Percentiles rank a stretch among this genome's conserved stretches.
Conservation (phyloP, 2,888 invertebrate genomes). For the Diachrysia chrysitis region DNA sequence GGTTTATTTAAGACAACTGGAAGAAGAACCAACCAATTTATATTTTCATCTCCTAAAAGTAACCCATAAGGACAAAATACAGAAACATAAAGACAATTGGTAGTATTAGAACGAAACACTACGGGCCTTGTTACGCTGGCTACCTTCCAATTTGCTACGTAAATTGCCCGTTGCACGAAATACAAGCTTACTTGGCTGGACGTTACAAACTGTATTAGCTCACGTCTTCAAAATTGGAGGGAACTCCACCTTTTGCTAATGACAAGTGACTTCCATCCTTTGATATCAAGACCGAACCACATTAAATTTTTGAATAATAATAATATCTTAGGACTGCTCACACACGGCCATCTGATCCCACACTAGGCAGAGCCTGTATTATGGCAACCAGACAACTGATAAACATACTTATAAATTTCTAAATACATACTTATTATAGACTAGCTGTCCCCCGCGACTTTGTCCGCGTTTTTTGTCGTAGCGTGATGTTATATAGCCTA, state of each 20-base stretch:
- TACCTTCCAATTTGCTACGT: conserved; percentile 63
- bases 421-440: too few relatives aligned
- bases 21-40: not conserved
- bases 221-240: conserved; percentile 26
- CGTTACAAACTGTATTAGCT: conserved; percentile 28
- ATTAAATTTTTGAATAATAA: not conserved
- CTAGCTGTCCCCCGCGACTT: too few relatives aligned
- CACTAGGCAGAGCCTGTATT: too few relatives aligned
- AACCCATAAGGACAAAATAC: conserved; percentile 37
- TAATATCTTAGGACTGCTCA: too few relatives aligned
- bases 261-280: not conserved
- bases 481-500: too few relatives aligned
- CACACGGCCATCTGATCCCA: too few relatives aligned
- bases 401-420: too few relatives aligned
- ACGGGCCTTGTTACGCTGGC: conserved; percentile 71
- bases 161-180: conserved; percentile 53
- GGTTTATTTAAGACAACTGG: not conserved
- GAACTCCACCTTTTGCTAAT: not conserved
- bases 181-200: conserved; percentile 40
- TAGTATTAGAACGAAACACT: conserved; percentile 48
- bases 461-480: too few relatives aligned
- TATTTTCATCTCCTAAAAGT: conserved; percentile 27
- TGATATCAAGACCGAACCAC: not conserved
- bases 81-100: conserved; percentile 58
- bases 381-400: too few relatives aligned